Conservation (phyloP, 2,888 invertebrate species). For the Diogma glabrata region DNA sequence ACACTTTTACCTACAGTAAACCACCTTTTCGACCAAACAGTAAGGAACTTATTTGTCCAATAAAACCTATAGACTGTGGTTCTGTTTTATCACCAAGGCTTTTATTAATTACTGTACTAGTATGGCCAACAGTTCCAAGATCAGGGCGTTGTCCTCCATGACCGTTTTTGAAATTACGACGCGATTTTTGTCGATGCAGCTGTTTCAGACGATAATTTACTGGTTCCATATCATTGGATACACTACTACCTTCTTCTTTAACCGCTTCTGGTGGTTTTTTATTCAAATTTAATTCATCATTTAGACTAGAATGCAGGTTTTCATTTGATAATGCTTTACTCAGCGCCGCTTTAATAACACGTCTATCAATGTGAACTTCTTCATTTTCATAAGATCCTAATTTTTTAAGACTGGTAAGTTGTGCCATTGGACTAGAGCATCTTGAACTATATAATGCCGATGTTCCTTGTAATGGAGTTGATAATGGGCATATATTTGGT, state of each 20-base stretch:
- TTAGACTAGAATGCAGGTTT: conserved; percentile 21
- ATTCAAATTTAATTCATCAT: conserved; percentile 21
- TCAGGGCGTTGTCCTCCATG: conserved; percentile 44
- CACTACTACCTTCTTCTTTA: conserved; percentile 34
- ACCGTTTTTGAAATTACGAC: conserved; percentile 38
- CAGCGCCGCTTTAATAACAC: conserved; percentile 30
- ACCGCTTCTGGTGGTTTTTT: conserved; percentile 22
- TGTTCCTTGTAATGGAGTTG: conserved; percentile 42
- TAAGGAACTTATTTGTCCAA: conserved; percentile 67
- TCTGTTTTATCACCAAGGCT: conserved; percentile 29
- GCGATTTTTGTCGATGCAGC: conserved; percentile 42
- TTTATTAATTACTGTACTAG: conserved; percentile 28
- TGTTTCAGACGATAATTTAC: conserved; percentile 37
- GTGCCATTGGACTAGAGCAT: conserved; percentile 67
- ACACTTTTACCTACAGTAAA: conserved; percentile 46
- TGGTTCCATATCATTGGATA: conserved; percentile 38
- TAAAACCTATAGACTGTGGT: conserved; percentile 33
- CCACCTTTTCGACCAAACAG: conserved; percentile 80
- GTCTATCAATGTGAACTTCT: conserved; percentile 38
- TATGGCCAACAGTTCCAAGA: conserved; percentile 41
- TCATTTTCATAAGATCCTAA: conserved; percentile 30
- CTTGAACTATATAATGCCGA: conserved; percentile 31
- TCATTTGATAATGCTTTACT: conserved; percentile 26
- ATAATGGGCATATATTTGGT: conserved; percentile 1
- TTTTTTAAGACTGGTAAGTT: conserved; percentile 59